Evolutionary conservation across 2,888 invertebrate species (phyloP).

Genomic region (Empis stercorea): DNA sequence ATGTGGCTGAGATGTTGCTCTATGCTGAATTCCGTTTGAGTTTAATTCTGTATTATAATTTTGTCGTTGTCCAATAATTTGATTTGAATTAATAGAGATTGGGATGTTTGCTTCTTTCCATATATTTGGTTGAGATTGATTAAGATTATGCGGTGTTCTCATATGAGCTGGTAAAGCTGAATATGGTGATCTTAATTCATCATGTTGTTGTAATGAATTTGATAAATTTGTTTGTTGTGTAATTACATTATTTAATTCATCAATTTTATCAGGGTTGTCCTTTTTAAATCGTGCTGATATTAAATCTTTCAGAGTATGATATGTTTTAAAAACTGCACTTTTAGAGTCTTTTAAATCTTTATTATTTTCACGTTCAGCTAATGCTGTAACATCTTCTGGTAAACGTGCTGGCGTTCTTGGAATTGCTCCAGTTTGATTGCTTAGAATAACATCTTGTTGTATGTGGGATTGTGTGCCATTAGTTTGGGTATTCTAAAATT

Average conservation of each 20-base stretch:
- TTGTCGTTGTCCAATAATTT: conserved; percentile 23
- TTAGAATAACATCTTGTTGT: conserved; percentile 22
- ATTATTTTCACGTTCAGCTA: conserved; percentile 46
- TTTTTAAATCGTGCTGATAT: conserved; percentile 66
- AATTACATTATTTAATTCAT: conserved; percentile 33
- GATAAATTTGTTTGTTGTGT: conserved; percentile 8
- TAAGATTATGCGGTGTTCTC: conserved; percentile 15
- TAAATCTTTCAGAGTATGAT: conserved; percentile 71
- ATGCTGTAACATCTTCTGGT: conserved; percentile 40
- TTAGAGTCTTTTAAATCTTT: conserved; percentile 37
- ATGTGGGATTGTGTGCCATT: conserved; percentile 17
- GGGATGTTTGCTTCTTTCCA: conserved; percentile 11
- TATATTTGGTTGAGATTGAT: conserved; percentile 16
- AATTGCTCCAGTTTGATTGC: conserved; percentile 16
- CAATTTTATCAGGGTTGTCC: conserved; percentile 40
- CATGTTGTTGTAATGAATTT: conserved; percentile 18
- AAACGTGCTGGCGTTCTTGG: conserved; percentile 38
- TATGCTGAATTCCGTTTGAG: conserved; percentile 14
- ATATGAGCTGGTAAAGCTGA: conserved; percentile 37
- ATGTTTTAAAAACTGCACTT: conserved; percentile 63
- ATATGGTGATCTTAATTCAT: conserved; percentile 34
- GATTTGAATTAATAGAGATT: conserved; percentile 8
- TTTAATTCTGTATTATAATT: conserved; percentile 3
- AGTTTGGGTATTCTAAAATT: conserved; percentile 10
- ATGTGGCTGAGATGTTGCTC: conserved; percentile 56